Evolutionary conservation across 92 coral and sea anemone genomes (phyloP).

Genomic region (Epizoanthus rinbou): DNA sequence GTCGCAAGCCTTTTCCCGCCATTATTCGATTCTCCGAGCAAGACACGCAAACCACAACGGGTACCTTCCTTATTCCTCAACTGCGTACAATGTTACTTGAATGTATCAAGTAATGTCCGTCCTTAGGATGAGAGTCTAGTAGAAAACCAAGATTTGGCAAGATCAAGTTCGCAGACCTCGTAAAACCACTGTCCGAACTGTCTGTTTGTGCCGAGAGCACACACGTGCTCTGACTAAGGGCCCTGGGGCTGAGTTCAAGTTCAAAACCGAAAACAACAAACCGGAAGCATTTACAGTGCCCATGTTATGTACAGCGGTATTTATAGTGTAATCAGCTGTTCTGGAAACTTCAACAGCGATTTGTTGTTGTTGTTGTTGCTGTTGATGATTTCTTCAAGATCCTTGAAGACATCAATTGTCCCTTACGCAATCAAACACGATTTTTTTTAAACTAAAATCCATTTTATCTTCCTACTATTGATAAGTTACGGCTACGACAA

Average conservation of each 20-base stretch:
- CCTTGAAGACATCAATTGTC: too few species aligned
- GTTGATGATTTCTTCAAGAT: too few species aligned
- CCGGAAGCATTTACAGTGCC: not conserved
- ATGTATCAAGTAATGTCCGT: not conserved
- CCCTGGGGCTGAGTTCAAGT: not conserved
- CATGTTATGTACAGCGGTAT: not conserved
- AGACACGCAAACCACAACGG: not conserved
- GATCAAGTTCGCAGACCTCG: not conserved
- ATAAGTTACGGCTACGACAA: too few species aligned
- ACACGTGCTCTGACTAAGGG: not conserved
- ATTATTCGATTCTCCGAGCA: not conserved
- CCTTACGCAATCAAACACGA: too few species aligned
- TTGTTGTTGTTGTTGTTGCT: too few species aligned
- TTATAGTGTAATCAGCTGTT: too few species aligned
- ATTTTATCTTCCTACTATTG: too few species aligned
- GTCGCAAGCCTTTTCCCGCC: not conserved
- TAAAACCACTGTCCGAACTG: not conserved
- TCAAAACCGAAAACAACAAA: not conserved
- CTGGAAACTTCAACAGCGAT: too few species aligned
- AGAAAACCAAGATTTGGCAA: not conserved
- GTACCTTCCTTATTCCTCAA: not conserved
- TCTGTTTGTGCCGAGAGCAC: not conserved
- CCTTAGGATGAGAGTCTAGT: not conserved
- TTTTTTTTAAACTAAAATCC: too few species aligned
- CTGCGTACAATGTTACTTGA: not conserved